A percentile compares a stretch with the other conserved stretches of the same genome.
phyloP scores from a whole-genome alignment of 2,113 vertebrate genomes.

The Melanocharis versteri region DNA sequence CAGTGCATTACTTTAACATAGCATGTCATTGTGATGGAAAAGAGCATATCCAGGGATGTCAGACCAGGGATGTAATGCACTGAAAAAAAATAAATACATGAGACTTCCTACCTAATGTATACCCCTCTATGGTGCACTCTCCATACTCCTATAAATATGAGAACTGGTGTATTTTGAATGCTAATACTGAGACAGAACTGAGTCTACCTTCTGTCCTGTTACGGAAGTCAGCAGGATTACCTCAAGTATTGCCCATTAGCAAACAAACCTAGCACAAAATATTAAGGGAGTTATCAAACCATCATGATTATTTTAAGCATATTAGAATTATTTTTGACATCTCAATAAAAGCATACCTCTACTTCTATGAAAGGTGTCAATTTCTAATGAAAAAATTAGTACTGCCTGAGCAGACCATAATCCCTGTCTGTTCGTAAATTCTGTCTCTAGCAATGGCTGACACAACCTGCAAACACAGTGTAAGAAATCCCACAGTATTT shows the following conservation, averaged over 20 bases:
- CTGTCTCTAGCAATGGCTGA: neutral
- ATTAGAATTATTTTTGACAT: neutral
- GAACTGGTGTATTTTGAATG: neutral
- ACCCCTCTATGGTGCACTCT: rapidly evolving
- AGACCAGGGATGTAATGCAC: neutral
- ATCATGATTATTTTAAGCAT: neutral
- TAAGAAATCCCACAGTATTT: neutral
- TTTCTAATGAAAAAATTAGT: neutral
- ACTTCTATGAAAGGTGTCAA: neutral
- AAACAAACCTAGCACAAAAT: neutral
- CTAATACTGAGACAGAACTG: neutral
- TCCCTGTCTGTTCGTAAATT: neutral
- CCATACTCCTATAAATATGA: neutral
- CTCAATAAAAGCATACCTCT: neutral
- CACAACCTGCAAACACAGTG: neutral
- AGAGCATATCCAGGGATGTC: neutral
- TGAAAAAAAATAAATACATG: neutral
- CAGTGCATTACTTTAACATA: neutral
- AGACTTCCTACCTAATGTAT: neutral
- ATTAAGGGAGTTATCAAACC: neutral
- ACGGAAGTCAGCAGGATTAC: neutral
- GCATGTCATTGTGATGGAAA: neutral
- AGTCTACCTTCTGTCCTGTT: neutral
- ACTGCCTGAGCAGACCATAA: neutral
- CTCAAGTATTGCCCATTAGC: neutral